These are phyloP conservation scores for Phyllotis vaccarum DNA, from an alignment of 2,797 vertebrate species.

Conservation along the genomic window DNA sequence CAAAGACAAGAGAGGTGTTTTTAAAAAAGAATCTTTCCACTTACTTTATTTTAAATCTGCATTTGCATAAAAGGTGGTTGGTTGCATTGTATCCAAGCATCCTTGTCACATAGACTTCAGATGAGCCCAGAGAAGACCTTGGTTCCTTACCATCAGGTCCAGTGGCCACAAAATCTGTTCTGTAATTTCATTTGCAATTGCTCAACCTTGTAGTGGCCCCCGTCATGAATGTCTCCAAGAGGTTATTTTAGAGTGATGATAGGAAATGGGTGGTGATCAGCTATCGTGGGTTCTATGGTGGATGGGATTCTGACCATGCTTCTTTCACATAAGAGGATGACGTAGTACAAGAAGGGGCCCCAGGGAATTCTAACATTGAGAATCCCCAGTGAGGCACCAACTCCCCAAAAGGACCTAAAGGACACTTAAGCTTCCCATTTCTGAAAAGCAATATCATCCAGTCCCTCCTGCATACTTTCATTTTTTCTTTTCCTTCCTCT, in stretches of 20 bases:
- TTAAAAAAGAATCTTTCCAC: conserved; percentile 67
- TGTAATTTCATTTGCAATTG: not conserved
- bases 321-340: not conserved
- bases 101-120: not conserved
- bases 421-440: conserved; percentile 44
- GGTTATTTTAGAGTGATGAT: not conserved
- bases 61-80: conserved; percentile 52
- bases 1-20: conserved; percentile 26
- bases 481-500: not conserved
- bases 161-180: not conserved
- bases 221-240: not conserved
- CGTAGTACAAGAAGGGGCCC: not conserved
- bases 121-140: not conserved
- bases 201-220: not conserved
- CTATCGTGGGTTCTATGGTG: not conserved
- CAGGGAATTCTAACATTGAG: not conserved
- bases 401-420: conserved; percentile 39
- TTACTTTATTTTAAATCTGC: conserved; percentile 72
- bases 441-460: conserved; percentile 46
- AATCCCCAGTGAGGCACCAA: conserved; percentile 41
- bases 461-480: not conserved
- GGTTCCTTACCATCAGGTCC: not conserved
- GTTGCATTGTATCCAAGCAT: not conserved
- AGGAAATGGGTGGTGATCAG: not conserved
- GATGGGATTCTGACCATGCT: not conserved